Evolutionary conservation across 2,113 vertebrate genomes (phyloP), one percentile per base, ranked within the genome.

Genomic region (Mionectes macconnelli): DNA sequence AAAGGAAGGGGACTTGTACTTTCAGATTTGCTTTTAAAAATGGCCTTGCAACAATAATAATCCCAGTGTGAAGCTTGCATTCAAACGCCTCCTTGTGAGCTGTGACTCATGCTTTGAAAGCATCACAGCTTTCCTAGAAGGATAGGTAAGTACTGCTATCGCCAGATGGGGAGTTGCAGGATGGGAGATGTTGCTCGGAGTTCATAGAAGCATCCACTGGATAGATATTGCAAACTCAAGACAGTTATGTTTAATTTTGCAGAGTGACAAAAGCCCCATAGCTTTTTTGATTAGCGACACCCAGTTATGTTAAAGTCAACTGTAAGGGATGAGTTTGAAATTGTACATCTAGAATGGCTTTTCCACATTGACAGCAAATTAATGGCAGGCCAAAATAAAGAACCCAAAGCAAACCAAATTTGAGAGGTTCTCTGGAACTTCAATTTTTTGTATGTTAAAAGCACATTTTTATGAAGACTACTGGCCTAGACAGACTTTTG

Each of bases 21-120:
- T 91, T 82, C 78, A 79, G 45, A 76, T 76, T 28, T 2, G 12
- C 69, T 82, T 89, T 87, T 79, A 62, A 93, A 95, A 90, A 84
- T 55, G 62, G 8, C 59, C 55, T 89, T 91, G 27, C 55, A 62
- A 66, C 67, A 84, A 24, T 53, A 85, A 66, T 45, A 80, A 56
- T 80, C 9, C 28, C 63, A 47, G 35, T 50, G 87, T 63, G 69
- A 83, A 89, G 31, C 53, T 88, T 66, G 56, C n/a, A 28, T 85
- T 70, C 50, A 25, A 13, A 72, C 1, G 8, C 78, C 70, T 91
- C 22, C 3, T 35, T 42, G 2, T 44, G 67, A 91, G 79, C 70
- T 66, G 74, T 84, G 70, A 90, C 56, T 95, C 82, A 74, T 16
- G 6, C 78, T 91, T 60, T 31, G 70, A 37, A 88, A 91, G 80